Base-by-base conservation (phyloP, 2,797 vertebrate genomes). In the Megalops cyprinoides region DNA sequence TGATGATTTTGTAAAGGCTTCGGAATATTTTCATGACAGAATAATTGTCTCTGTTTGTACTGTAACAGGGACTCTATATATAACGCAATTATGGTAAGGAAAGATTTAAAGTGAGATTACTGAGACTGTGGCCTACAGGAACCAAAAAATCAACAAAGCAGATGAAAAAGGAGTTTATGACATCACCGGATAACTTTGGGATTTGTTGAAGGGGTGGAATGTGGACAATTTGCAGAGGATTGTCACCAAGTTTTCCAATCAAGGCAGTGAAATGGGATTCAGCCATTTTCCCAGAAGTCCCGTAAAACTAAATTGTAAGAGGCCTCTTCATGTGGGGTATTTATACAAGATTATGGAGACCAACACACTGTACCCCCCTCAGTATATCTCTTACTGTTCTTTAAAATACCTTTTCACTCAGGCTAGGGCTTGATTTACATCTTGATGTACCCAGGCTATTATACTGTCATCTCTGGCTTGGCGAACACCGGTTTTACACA, bases 401-500 rank as follows among this genome's bases (percentile, higher is more conserved):
- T 75, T 74, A 37, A 14, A 34, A 28, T 55, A 10, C 10, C 7
- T 56, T 25, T 77, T 31, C 42, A 9, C 23, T 74, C n/a, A 25
- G 76, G 37, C 76, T 18, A 42, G 34, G 20, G 23, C 53, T 58
- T 77, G 76, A 77, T 44, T 77, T 56, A 25, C n/a, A 7, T 48
- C 7, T 46, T 34, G 18, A n/a, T 46, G 6, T 58, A 62, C 14
- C 60, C 58, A 67, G 44, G 42, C 46, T 48, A 37, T 67, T 49
- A 65, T 55, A 48, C 28, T 7, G 39, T 53, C 31, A 79, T 79
- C 60, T 53, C 69, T 53, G 62, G 78, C 62, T 51, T 18, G 31
- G 31, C n/a, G 12, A 48, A 67, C 12, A 5, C 37, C 8, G 34
- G 31, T 25, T 74, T 15, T 23, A 42, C 31, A 31, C 39, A 74